Conservation (phyloP, 2,797 vertebrate genomes). For the Rhinogobio ventralis region DNA sequence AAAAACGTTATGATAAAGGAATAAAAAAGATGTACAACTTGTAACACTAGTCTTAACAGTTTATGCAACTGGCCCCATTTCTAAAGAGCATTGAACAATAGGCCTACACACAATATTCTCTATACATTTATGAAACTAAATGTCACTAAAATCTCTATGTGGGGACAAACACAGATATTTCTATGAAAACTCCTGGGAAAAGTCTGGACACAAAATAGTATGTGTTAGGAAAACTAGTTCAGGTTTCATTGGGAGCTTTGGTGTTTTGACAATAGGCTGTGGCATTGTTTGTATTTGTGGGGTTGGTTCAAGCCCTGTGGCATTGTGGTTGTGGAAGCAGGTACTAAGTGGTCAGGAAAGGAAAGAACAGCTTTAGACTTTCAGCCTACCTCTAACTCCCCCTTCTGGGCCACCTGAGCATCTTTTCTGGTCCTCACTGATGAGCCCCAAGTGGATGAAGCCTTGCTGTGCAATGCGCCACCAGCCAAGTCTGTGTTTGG, state of each 20-base stretch:
- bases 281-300: slow-evolving; percentile 13
- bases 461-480: slow-evolving; percentile 26
- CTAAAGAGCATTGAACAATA: too few species aligned
- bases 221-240: not conserved
- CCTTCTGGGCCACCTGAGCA: slow-evolving; percentile 39
- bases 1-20: too few species aligned
- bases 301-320: not conserved
- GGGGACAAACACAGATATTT: not conserved
- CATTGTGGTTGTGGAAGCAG: not conserved
- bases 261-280: not conserved
- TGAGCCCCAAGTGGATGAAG: slow-evolving; percentile 27
- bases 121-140: not conserved
- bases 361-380: slow-evolving; percentile 11
- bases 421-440: slow-evolving; percentile 32
- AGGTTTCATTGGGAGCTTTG: not conserved
- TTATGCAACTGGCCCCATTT: too few species aligned
- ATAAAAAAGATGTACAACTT: too few species aligned
- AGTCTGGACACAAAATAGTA: not conserved
- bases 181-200: not conserved
- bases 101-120: too few species aligned
- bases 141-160: not conserved
- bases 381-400: slow-evolving; percentile 2
- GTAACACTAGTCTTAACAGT: too few species aligned
- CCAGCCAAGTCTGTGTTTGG: not conserved
- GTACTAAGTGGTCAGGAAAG: slow-evolving; percentile 14